phyloP scores from a whole-genome alignment of 2,888 invertebrate species.

The Lycaena phlaeas region DNA sequence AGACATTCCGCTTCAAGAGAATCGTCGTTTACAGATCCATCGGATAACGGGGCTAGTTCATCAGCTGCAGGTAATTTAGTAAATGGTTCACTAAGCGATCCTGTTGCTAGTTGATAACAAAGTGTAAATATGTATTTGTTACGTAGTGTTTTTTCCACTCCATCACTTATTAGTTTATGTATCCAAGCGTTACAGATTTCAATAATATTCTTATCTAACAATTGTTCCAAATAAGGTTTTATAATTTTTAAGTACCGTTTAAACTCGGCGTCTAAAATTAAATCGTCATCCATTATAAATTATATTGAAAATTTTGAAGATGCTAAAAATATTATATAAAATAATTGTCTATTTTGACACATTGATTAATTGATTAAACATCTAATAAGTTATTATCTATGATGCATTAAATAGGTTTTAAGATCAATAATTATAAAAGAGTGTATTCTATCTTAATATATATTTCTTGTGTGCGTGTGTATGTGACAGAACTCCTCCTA shows the following conservation, averaged over 20 bases:
- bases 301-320: slow-evolving; percentile 14
- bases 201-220: slow-evolving; percentile 38
- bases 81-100: slow-evolving; percentile 46
- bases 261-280: slow-evolving; percentile 45
- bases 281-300: slow-evolving; percentile 35
- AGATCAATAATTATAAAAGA: no score
- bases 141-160: slow-evolving; percentile 40
- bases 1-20: slow-evolving; percentile 41
- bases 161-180: slow-evolving; percentile 40
- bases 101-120: slow-evolving; percentile 52
- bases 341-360: no score
- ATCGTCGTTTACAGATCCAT: slow-evolving; percentile 29
- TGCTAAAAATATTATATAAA: no score
- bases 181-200: slow-evolving; percentile 54
- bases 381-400: no score
- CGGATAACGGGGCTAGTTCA: slow-evolving; percentile 30
- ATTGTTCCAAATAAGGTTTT: slow-evolving; percentile 41
- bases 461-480: no score
- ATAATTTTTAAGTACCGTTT: slow-evolving; percentile 53
- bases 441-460: no score
- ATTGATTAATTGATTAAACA: no score
- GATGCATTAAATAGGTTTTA: no score
- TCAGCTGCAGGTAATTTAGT: slow-evolving; percentile 32
- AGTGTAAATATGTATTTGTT: slow-evolving; percentile 52
- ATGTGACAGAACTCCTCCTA: no score